These are phyloP conservation scores for Triplophysa bombifrons DNA, from an alignment of 2,797 vertebrate genomes.

Conservation along the genomic window DNA sequence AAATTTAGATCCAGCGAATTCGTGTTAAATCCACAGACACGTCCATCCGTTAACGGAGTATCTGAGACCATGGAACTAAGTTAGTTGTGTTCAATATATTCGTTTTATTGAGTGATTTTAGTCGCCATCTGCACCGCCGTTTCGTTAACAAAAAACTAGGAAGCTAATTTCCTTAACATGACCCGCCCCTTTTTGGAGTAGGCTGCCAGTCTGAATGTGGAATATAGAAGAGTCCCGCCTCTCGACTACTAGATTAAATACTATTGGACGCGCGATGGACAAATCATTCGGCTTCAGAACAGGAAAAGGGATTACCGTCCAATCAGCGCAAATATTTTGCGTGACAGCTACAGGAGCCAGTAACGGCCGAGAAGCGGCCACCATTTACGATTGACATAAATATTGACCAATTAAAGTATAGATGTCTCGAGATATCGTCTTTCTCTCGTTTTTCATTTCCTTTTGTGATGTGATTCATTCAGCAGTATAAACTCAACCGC, in stretches of 20 bases:
- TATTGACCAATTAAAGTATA: background rate
- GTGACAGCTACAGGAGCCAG: background rate
- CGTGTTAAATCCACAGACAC: background rate
- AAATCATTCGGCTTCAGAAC: background rate
- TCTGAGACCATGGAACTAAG: no score
- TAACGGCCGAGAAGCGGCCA: background rate
- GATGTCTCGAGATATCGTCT: no score
- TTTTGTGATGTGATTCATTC: no score
- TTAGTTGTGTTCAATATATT: background rate
- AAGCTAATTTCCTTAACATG: conserved; percentile 58
- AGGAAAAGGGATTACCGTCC: background rate
- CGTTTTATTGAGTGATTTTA: background rate
- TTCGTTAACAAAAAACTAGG: conserved; percentile 67
- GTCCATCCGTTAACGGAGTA: background rate
- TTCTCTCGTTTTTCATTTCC: no score
- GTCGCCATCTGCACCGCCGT: conserved; percentile 29
- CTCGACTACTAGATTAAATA: background rate
- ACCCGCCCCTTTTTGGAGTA: conserved; percentile 18
- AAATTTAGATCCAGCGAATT: background rate
- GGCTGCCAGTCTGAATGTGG: conserved; percentile 55
- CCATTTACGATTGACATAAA: background rate
- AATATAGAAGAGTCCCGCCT: fast-evolving
- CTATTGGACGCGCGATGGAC: conserved; percentile 3
- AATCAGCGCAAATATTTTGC: background rate
- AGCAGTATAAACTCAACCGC: no score